phyloP scores from a whole-genome alignment of 2,797 vertebrate species.

The Phrynocephalus forsythii region DNA sequence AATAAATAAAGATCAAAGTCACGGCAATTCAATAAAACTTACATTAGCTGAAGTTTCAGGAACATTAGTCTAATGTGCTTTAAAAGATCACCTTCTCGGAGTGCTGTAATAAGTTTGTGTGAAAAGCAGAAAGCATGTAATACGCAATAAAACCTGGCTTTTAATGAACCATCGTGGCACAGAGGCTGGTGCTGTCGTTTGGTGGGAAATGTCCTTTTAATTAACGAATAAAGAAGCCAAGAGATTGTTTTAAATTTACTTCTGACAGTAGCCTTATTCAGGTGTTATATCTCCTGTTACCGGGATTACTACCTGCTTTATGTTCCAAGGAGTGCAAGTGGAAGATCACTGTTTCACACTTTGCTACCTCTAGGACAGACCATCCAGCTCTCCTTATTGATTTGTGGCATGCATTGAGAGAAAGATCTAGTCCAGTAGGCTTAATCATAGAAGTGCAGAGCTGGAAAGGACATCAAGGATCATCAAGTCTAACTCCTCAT shows the following conservation, averaged over 20 bases:
- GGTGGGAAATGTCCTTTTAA: slow-evolving; percentile 71
- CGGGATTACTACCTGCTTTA: too few relatives aligned
- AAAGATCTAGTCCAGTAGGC: too few relatives aligned
- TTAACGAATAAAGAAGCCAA: slow-evolving; percentile 76
- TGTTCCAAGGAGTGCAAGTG: too few relatives aligned
- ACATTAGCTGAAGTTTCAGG: slow-evolving; percentile 90
- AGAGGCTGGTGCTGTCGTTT: slow-evolving; percentile 76
- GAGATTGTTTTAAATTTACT: slow-evolving; percentile 55
- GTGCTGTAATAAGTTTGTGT: slow-evolving; percentile 92
- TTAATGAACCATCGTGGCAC: slow-evolving; percentile 90
- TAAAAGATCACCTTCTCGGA: slow-evolving; percentile 90
- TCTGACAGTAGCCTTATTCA: not conserved
- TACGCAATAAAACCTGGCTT: slow-evolving; percentile 92
- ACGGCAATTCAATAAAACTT: slow-evolving; percentile 83
- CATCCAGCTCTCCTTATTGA: too few relatives aligned
- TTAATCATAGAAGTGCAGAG: too few relatives aligned
- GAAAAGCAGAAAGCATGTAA: slow-evolving; percentile 93
- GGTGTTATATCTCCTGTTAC: not conserved
- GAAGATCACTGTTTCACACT: too few relatives aligned
- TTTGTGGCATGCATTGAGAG: too few relatives aligned
- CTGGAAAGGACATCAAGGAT: too few relatives aligned
- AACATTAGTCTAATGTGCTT: slow-evolving; percentile 92
- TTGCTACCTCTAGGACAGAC: too few relatives aligned
- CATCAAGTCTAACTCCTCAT: too few relatives aligned
- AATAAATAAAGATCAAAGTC: slow-evolving; percentile 67